These are phyloP conservation scores for Pseudotriccus pelzelni DNA, from an alignment of 2,797 vertebrate species.

Conservation along the genomic window DNA sequence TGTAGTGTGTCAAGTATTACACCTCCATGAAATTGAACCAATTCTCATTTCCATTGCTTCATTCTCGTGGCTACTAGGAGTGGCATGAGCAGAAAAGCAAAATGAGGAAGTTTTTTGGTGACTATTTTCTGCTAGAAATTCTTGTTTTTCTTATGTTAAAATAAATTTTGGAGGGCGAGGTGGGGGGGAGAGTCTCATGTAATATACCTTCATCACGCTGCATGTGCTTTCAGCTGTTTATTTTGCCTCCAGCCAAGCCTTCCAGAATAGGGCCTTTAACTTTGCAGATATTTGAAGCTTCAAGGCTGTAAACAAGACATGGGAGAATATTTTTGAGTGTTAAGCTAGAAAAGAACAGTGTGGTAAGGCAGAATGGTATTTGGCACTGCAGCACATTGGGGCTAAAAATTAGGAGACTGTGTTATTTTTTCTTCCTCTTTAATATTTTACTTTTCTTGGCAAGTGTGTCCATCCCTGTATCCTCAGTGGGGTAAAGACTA, in stretches of 20 bases:
- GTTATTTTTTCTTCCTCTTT: background rate
- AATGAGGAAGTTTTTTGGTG: background rate
- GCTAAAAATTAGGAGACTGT: background rate
- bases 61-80: background rate
- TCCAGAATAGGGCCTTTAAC: background rate
- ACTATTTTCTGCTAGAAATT: background rate
- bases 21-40: background rate
- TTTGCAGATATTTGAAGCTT: background rate
- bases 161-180: background rate
- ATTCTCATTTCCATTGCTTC: background rate
- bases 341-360: background rate
- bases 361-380: background rate
- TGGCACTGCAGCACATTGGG: background rate
- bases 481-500: background rate
- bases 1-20: background rate
- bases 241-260: background rate
- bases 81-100: background rate
- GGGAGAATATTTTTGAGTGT: background rate
- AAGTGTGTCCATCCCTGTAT: background rate
- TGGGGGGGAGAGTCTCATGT: background rate
- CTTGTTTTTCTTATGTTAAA: slow-evolving; percentile 11
- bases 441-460: background rate
- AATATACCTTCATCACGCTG: background rate
- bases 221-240: background rate
- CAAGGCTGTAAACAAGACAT: background rate